Base-by-base conservation (phyloP, 2,797 vertebrate species). In the Agapornis canus region DNA sequence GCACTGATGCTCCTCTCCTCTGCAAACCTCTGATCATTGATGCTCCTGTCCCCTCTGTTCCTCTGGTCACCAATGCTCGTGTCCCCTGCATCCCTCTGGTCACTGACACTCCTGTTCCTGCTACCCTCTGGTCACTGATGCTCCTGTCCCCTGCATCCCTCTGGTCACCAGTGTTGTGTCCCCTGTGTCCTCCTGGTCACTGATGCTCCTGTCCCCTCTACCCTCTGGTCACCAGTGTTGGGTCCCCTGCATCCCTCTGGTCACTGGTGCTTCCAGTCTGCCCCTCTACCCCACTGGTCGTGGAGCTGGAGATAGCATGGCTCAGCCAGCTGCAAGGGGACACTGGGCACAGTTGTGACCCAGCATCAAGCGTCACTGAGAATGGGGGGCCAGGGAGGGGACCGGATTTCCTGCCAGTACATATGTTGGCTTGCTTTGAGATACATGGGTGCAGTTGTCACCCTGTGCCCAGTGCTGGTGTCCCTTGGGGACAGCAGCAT, bases 381-480 rank as follows among this genome's bases (percentile, higher is more conserved):
- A 84, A 29, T 0, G 0, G 5, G 32, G 31, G 11, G 4, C 2
- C 32, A 3, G 51, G 35, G 29, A 40, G 32, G 65, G 22, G 40
- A 75, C 42, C 45, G 32, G 31, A 2, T 40, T 80, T 54, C 22
- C 51, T 2, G 5, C 39, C 1, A 6, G 1, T 72, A 17, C n/a
- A 0, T 11, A 3, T 5, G 52, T 39, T 57, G 66, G 20, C 51
- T 59, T 26, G 4, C 35, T 43, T 52, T 26, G 57, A 20, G 52
- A 40, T 35, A 35, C 0, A 0, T 5, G 52, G 57, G 22, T 23
- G 40, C 76, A 9, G 15, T 25, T 60, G 45, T 68, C 77, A 68
- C 77, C 80, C 29, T 9, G 0, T 1, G 26, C 17, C 31, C 1
- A 3, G 8, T 69, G 79, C 9, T 80, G 54, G 49, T 10, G 0